Evolutionary conservation across 2,797 vertebrate genomes (phyloP).

Genomic region (Sphenopsis melanotis): DNA sequence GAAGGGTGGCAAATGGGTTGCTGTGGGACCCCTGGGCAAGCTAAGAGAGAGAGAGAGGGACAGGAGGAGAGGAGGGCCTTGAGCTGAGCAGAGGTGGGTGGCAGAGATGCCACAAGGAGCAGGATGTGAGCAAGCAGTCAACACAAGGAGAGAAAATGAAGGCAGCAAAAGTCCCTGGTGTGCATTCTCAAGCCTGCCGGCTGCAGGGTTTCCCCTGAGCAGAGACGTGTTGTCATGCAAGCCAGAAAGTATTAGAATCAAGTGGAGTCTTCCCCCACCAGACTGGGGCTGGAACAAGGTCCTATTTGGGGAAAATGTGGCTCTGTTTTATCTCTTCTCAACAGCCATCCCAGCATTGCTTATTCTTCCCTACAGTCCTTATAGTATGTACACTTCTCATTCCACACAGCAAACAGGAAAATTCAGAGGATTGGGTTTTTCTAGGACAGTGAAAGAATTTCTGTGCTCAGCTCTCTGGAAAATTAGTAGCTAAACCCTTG

Average conservation of each 20-base stretch:
- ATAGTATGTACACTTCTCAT: not conserved
- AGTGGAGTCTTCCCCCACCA: not conserved
- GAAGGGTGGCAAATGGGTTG: not conserved
- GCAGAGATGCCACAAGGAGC: not conserved
- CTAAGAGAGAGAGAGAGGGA: not conserved
- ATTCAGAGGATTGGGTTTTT: not conserved
- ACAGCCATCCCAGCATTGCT: not conserved
- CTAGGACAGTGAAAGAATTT: not conserved
- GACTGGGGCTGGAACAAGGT: not conserved
- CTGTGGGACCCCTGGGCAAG: not conserved
- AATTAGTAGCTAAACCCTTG: not conserved
- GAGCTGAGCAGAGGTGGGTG: not conserved
- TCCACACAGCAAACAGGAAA: not conserved
- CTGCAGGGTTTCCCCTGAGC: not conserved
- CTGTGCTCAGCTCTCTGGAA: not conserved
- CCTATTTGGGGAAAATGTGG: not conserved
- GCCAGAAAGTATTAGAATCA: not conserved
- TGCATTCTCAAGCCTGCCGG: not conserved
- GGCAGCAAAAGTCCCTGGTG: not conserved
- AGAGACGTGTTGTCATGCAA: accelerated
- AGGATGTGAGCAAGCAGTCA: not conserved
- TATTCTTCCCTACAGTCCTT: not conserved
- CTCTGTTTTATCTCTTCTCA: not conserved
- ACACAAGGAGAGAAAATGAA: not conserved
- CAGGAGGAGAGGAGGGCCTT: not conserved